Conservation (phyloP, 2,888 invertebrate species). For the Tuta absoluta region DNA sequence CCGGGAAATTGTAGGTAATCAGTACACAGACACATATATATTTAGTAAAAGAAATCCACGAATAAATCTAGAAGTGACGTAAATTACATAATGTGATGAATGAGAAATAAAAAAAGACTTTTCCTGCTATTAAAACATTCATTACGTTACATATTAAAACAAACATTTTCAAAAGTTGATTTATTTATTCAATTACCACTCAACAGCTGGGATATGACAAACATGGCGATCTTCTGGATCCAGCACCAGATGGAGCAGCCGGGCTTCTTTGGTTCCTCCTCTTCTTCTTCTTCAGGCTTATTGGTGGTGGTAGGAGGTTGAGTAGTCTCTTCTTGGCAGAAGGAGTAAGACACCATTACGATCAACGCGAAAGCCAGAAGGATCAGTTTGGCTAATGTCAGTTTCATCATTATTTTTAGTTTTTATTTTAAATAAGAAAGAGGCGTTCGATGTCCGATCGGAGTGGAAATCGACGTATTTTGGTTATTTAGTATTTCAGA, state of each 20-base stretch:
- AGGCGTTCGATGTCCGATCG: not conserved
- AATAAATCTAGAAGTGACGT: no score
- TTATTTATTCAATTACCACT: slow-evolving; percentile 52
- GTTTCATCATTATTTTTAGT: slow-evolving; percentile 15
- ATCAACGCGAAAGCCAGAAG: not conserved
- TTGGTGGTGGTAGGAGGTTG: slow-evolving; percentile 50
- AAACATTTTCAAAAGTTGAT: not conserved
- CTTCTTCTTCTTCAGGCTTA: slow-evolving; percentile 60
- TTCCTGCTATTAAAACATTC: no score
- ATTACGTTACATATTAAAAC: not conserved
- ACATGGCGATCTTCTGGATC: slow-evolving; percentile 78
- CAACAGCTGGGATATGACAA: slow-evolving; percentile 72
- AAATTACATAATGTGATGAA: not conserved
- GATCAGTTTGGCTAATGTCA: not conserved
- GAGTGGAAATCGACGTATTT: slow-evolving; percentile 18
- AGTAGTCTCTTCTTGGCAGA: slow-evolving; percentile 63
- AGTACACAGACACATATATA: no score
- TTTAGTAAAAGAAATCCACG: no score
- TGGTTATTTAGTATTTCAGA: slow-evolving; percentile 13
- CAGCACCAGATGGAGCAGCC: slow-evolving; percentile 78
- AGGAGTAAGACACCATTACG: slow-evolving; percentile 42
- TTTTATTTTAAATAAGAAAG: not conserved
- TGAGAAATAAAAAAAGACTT: no score
- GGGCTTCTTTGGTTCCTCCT: slow-evolving; percentile 62
- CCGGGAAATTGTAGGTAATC: no score